Percentiles rank a stretch among this genome's conserved stretches.
Evolutionary conservation across 2,797 vertebrate genomes (phyloP).

Genomic region (Muscicapa comitata): DNA sequence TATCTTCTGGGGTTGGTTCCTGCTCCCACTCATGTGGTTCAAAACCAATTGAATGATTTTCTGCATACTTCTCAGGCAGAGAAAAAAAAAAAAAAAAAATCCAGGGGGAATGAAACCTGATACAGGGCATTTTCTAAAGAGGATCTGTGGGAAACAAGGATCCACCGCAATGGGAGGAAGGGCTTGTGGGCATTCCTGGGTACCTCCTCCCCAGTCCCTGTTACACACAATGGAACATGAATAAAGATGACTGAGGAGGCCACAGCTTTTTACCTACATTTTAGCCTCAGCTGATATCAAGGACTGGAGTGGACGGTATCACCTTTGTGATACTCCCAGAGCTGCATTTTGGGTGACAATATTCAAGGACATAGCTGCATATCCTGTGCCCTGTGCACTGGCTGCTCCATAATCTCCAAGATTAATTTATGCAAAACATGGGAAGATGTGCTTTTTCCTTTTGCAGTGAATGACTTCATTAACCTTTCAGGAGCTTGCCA

Average conservation of each 20-base stretch:
- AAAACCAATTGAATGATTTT: constrained; percentile 52
- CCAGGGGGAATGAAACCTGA: constrained; percentile 8
- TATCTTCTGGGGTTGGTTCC: constrained; percentile 46
- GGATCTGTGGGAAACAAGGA: constrained; percentile 37
- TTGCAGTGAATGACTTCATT: constrained; percentile 58
- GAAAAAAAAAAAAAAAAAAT: constrained; percentile 30
- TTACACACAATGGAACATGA: background rate
- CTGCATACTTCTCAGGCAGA: constrained; percentile 35
- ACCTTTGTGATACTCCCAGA: background rate
- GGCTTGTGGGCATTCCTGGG: background rate
- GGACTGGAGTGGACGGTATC: background rate
- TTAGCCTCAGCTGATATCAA: background rate
- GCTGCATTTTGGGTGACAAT: background rate
- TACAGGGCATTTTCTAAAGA: constrained; percentile 25
- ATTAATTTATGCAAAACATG: constrained; percentile 59
- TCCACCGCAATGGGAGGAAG: background rate
- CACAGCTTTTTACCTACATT: background rate
- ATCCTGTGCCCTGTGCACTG: background rate
- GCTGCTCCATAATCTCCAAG: constrained; percentile 26
- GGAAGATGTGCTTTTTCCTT: constrained; percentile 44
- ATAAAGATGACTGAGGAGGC: background rate
- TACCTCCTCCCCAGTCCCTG: constrained; percentile 13
- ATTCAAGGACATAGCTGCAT: constrained; percentile 8
- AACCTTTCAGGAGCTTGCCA: constrained; percentile 50
- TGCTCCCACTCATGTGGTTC: constrained; percentile 46